A percentile compares a stretch with the other conserved stretches of the same genome.
Conservation (phyloP, 2,797 vertebrate species). For the Neomorphus geoffroyi region DNA sequence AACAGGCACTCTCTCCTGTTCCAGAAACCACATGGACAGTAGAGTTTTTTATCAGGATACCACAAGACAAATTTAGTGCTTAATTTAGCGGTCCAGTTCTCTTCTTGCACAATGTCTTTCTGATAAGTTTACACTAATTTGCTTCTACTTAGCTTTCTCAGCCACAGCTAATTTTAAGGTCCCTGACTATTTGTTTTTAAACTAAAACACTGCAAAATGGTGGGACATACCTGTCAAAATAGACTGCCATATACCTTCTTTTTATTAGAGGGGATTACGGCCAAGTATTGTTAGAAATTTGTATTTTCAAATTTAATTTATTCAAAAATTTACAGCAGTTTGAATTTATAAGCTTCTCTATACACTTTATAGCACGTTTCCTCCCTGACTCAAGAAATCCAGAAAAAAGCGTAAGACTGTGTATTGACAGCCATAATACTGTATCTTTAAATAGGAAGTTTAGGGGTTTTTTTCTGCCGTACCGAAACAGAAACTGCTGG, state of each 20-base stretch:
- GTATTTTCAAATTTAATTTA: not conserved
- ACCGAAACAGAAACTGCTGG: not conserved
- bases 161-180: not conserved
- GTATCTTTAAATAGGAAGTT: not conserved
- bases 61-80: not conserved
- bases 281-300: not conserved
- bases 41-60: not conserved
- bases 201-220: not conserved
- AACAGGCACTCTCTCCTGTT: no score
- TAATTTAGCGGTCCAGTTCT: not conserved
- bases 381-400: not conserved
- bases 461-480: not conserved
- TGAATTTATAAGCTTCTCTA: not conserved
- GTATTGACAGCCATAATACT: not conserved
- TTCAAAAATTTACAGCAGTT: not conserved
- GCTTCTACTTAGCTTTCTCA: not conserved
- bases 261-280: not conserved
- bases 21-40: no score
- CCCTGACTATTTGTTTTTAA: not conserved
- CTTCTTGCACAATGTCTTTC: not conserved
- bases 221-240: not conserved
- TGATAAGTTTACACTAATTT: not conserved
- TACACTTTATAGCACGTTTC: not conserved
- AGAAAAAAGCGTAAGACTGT: not conserved
- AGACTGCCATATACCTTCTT: not conserved